Evolutionary conservation across 2,888 invertebrate species (phyloP).

Genomic region (Meiosimyza decipiens): DNA sequence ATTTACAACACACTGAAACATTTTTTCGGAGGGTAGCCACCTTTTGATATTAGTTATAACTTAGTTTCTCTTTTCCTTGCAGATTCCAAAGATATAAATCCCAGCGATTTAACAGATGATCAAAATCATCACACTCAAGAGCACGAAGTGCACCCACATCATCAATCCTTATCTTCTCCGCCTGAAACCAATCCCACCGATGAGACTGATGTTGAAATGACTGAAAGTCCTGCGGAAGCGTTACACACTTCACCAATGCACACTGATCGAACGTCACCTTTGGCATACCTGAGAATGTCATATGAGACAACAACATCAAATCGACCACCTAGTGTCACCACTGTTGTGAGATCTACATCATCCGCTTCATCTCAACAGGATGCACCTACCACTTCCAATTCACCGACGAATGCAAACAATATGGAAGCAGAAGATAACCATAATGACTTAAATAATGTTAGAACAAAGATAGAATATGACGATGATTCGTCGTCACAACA

Average conservation of each 20-base stretch:
- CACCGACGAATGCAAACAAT: background rate
- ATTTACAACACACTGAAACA: too few relatives aligned
- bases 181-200: constrained; percentile 41
- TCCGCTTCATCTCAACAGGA: constrained; percentile 33
- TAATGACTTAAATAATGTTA: background rate
- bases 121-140: constrained; percentile 44
- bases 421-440: background rate
- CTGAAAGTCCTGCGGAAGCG: constrained; percentile 11
- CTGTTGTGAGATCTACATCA: constrained; percentile 32
- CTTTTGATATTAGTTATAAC: too few relatives aligned
- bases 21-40: too few relatives aligned
- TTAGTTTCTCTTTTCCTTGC: constrained; percentile 37
- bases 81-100: constrained; percentile 65
- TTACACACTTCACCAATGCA: background rate
- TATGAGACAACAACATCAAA: too few relatives aligned
- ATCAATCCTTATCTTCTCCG: constrained; percentile 40
- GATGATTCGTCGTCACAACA: background rate
- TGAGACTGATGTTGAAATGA: constrained; percentile 48
- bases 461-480: constrained; percentile 3
- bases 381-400: constrained; percentile 16
- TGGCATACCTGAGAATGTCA: background rate
- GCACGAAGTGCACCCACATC: constrained; percentile 41
- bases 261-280: background rate
- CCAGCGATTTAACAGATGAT: constrained; percentile 58
- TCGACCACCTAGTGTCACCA: background rate